Evolutionary conservation across 2,113 vertebrate genomes (phyloP), one percentile per base, ranked within the genome.

Genomic region (Regulus satrapa): DNA sequence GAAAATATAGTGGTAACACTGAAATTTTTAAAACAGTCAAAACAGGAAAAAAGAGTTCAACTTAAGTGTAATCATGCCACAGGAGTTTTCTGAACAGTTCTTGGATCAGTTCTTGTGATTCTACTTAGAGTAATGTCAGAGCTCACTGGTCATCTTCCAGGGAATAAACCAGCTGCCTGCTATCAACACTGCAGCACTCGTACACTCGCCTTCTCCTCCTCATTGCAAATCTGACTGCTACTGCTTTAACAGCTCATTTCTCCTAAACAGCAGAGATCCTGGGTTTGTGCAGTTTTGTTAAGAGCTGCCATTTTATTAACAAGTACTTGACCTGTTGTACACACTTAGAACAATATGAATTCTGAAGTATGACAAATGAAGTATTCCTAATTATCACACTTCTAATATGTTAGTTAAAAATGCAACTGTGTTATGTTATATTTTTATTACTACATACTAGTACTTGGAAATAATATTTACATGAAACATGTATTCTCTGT

Each of bases 1-100:
- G 40, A 91, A 94, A 79, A 92, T 88, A 56, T 75, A 95, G 92
- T 83, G 51, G 90, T 90, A 92, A 94, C 38, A 56, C 21, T 59
- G 32, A 91, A 92, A 59, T 52, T 85, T 97, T 95, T 89, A 5
- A 95, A 95, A 94, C 67, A 89, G 90, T 89, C 93, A 96, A 94
- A 95, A 94, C 85, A 94, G 83, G 81, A 90, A 96, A 93, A 88
- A 94, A 91, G 81, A 96, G 94, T 97, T 86, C 74, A 91, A 62
- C 80, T 76, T 41, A 64, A 91, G 95, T 82, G 82, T 91, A 87
- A 77, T 91, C 91, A 69, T 80, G 92, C 92, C 77, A 79, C 92
- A 77, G 67, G 58, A 93, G 88, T 89, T 95, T 91, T 96, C 94
- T 1, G 8, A 74, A 78, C 69, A 75, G 56, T 69, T 97, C 81